Percentiles rank a stretch among this genome's conserved stretches.
Conservation (phyloP, 2,113 vertebrate genomes). For the Elachura formosa region DNA sequence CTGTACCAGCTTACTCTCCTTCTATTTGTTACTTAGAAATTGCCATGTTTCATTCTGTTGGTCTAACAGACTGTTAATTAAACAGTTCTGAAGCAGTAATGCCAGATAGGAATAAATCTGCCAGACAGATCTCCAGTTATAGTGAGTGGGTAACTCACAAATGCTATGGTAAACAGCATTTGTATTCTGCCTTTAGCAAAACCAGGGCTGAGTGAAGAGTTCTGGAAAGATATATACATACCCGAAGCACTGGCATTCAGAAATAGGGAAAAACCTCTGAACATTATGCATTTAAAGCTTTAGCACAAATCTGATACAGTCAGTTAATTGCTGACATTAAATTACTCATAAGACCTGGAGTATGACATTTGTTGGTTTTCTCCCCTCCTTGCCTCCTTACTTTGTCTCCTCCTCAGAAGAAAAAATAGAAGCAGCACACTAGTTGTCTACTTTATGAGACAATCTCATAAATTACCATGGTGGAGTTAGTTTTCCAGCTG, state of each 20-base stretch:
- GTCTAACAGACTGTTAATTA: neutral
- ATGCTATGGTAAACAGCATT: neutral
- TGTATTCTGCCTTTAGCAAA: neutral
- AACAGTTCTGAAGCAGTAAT: neutral
- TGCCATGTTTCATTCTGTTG: neutral
- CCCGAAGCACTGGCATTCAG: neutral
- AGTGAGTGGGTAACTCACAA: neutral
- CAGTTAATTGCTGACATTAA: neutral
- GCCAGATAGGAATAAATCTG: neutral
- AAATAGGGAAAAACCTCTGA: neutral
- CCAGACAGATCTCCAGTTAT: neutral
- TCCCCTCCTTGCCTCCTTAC: neutral
- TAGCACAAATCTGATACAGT: neutral
- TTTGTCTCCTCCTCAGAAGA: fast-evolving
- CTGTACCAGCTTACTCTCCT: neutral
- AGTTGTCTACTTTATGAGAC: neutral
- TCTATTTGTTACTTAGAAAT: neutral
- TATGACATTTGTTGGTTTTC: neutral
- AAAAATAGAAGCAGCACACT: too few species aligned
- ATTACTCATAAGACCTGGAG: neutral
- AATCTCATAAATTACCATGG: neutral
- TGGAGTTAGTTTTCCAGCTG: neutral
- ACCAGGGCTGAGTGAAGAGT: neutral
- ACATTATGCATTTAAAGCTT: neutral
- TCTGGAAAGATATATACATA: neutral